Evolutionary conservation across 2,888 invertebrate species (phyloP).

Genomic region (Ashinkailepas kermadecensis): DNA sequence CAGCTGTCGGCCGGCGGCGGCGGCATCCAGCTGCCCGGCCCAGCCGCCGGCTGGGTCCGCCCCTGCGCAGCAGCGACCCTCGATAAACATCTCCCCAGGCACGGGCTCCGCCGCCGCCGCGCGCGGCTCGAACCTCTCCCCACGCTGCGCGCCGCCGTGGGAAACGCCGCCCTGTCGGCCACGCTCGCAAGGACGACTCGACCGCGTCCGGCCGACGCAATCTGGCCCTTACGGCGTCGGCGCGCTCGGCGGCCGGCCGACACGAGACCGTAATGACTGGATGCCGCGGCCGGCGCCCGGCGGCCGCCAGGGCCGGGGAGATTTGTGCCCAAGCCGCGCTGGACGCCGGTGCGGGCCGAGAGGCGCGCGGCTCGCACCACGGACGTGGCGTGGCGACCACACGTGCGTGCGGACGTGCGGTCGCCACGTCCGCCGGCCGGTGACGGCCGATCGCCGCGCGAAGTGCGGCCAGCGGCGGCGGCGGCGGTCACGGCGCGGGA

Average conservation of each 20-base stretch:
- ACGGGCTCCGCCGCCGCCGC: background rate
- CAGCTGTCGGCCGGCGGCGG: background rate
- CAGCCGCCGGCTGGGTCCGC: background rate
- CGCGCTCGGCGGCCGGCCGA: background rate
- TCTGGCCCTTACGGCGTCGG: background rate
- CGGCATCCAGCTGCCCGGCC: background rate
- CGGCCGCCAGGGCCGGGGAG: too few species aligned
- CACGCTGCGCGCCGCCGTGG: background rate
- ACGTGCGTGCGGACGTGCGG: too few species aligned
- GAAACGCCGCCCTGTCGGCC: background rate
- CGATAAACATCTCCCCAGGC: constrained; percentile 18
- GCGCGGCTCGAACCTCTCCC: background rate
- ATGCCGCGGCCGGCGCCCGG: too few species aligned
- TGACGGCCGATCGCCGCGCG: too few species aligned
- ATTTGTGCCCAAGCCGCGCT: too few species aligned
- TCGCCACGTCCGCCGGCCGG: too few species aligned
- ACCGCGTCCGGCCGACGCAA: background rate
- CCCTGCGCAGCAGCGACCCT: background rate
- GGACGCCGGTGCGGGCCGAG: too few species aligned
- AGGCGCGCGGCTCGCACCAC: too few species aligned
- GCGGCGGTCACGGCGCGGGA: background rate
- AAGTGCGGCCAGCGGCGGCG: too few species aligned
- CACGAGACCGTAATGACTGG: constrained; percentile 6
- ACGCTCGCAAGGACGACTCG: background rate
- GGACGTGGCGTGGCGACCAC: too few species aligned